These are phyloP conservation scores for Glaucomys volans DNA, from an alignment of 2,113 vertebrate species.

Conservation along the genomic window DNA sequence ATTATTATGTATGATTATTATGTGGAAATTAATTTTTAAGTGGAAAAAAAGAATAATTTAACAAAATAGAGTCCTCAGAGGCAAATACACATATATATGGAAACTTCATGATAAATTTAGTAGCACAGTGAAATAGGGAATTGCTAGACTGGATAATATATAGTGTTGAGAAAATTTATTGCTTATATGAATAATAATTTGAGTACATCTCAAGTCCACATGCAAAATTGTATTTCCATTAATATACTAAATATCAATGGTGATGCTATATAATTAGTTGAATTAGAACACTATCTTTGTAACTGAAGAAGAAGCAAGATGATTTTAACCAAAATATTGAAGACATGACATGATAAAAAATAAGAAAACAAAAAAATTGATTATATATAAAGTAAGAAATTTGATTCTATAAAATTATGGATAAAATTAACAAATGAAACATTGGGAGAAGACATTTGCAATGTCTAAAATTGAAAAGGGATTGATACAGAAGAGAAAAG, in stretches of 20 bases:
- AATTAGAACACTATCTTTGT: neutral
- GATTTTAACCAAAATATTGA: neutral
- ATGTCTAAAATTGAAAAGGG: neutral
- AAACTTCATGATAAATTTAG: neutral
- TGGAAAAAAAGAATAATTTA: no score
- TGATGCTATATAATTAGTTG: neutral
- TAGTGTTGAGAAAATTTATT: neutral
- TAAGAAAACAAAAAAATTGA: neutral
- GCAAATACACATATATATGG: neutral
- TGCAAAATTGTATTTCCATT: neutral
- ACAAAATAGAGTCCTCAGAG: neutral
- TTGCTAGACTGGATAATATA: no score
- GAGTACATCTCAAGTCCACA: neutral
- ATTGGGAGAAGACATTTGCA: neutral
- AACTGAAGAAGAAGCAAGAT: neutral
- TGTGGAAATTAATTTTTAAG: no score
- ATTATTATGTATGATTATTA: no score
- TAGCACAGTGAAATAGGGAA: neutral
- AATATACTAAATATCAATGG: neutral
- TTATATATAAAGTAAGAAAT: neutral
- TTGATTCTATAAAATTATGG: neutral
- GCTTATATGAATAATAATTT: neutral
- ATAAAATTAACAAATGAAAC: neutral
- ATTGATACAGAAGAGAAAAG: neutral
- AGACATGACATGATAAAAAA: neutral